A percentile compares a stretch with the other conserved stretches of the same genome.
Evolutionary conservation across 1,140 invertebrate genomes (phyloP).

Genomic region (Luehdorfia chinensis): DNA sequence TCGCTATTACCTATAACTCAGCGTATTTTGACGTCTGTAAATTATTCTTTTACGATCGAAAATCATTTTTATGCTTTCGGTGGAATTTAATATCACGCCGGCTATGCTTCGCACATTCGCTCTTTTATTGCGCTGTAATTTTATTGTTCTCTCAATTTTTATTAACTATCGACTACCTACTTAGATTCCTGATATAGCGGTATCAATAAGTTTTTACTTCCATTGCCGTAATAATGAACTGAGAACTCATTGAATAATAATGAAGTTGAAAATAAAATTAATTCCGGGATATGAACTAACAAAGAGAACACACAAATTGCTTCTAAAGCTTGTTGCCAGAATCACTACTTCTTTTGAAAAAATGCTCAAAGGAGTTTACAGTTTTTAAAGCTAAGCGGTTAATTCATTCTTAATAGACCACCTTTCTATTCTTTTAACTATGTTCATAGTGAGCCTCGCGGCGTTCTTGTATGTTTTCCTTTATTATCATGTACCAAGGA

Average conservation of each 20-base stretch:
- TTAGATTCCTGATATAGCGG: slow-evolving; percentile 39
- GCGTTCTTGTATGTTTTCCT: slow-evolving; percentile 31
- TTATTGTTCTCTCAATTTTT: slow-evolving; percentile 77
- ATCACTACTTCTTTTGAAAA: slow-evolving; percentile 40
- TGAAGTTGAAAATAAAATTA: slow-evolving; percentile 1
- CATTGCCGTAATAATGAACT: slow-evolving; percentile 2
- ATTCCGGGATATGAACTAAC: slow-evolving; percentile 1
- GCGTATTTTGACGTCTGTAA: slow-evolving; percentile 75
- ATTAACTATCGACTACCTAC: slow-evolving; percentile 72
- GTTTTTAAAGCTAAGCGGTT: slow-evolving; percentile 49
- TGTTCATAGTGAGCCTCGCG: slow-evolving; percentile 28
- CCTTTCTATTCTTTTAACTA: slow-evolving; percentile 33
- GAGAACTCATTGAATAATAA: not conserved
- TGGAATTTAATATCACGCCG: slow-evolving; percentile 74
- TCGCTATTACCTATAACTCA: slow-evolving; percentile 56
- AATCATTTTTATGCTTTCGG: slow-evolving; percentile 77
- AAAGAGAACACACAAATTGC: slow-evolving; percentile 18
- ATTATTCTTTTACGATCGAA: slow-evolving; percentile 76
- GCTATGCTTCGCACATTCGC: slow-evolving; percentile 68
- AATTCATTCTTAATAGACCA: slow-evolving; percentile 53
- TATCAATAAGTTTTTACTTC: slow-evolving; percentile 43
- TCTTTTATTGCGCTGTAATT: slow-evolving; percentile 75
- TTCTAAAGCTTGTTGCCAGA: slow-evolving; percentile 22
- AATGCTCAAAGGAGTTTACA: slow-evolving; percentile 57
- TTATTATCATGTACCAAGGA: slow-evolving; percentile 25